Base-by-base conservation (phyloP, 2,113 vertebrate genomes). In the Pica pica region DNA sequence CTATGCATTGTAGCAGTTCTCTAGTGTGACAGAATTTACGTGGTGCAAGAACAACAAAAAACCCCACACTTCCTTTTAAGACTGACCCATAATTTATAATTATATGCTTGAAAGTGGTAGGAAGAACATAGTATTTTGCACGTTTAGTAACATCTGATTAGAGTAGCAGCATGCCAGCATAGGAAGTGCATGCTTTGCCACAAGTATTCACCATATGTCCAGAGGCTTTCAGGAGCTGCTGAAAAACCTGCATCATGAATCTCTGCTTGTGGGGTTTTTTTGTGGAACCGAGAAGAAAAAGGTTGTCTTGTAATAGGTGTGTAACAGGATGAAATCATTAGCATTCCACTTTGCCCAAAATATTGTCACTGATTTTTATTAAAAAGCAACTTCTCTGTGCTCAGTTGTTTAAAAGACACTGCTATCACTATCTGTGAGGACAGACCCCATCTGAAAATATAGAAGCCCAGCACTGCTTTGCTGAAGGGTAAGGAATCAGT, bases 1-100 rank as follows among this genome's bases (percentile, higher is more conserved):
- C 49, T n/a, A 0, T 10, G 19, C 2, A 0, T 41, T 49, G 49
- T 33, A 55, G 47, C 28, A 67, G 21, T 26, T 83, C 26, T 69
- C n/a, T 31, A 37, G 27, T 26, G 33, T 28, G 79, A 49, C 44
- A 87, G 60, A 81, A 63, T 59, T 81, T 0, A 0, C 1, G 9
- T 47, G 44, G 31, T 80, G 44, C 17, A 75, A 41, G 83, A 94
- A 14, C n/a, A 56, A 37, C 18, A 39, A 19, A 44, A 57, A 41
- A 3, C 6, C 28, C 3, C 31, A 16, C 19, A 16, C 42, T 50
- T 65, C 57, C 69, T 64, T 91, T 52, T 52, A 68, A 91, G 60
- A 53, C 39, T 59, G 31, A 87, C 57, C 31, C 21, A 17, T 61
- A 44, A 63, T 92, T 90, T 89, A 23, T 76, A 55, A 83, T 65